Evolutionary conservation across 2,888 invertebrate genomes (phyloP).

Genomic region (Drosophila neonasuta): DNA sequence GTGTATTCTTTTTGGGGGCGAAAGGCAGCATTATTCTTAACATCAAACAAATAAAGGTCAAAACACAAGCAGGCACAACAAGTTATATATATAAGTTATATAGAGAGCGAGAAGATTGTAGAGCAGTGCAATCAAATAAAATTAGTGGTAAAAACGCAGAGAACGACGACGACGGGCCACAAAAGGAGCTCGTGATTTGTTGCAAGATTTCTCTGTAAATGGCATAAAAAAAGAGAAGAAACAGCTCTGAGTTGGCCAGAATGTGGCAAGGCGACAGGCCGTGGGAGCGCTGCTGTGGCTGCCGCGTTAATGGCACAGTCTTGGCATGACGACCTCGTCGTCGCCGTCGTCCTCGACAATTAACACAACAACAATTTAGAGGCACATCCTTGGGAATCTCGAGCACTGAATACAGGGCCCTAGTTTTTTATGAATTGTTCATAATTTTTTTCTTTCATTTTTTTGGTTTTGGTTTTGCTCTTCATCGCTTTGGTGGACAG

Average conservation of each 20-base stretch:
- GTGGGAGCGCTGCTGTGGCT: constrained; percentile 64
- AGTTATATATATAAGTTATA: constrained; percentile 3
- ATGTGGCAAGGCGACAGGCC: constrained; percentile 52
- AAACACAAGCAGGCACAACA: constrained; percentile 31
- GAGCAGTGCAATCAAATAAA: constrained; percentile 15
- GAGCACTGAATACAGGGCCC: constrained; percentile 52
- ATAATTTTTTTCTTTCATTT: constrained; percentile 40
- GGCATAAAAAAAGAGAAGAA: constrained; percentile 64
- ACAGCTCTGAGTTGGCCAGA: constrained; percentile 21
- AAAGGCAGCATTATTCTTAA: constrained; percentile 56
- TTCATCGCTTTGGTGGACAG: constrained; percentile 42
- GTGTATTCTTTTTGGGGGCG: constrained; percentile 22
- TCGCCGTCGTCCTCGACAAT: constrained; percentile 51
- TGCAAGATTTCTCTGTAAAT: constrained; percentile 76
- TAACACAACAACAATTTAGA: constrained; percentile 67
- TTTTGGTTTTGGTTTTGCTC: constrained; percentile 15
- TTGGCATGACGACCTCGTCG: constrained; percentile 45
- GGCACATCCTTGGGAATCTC: constrained; percentile 71
- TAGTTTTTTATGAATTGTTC: constrained; percentile 72
- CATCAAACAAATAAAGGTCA: constrained; percentile 75
- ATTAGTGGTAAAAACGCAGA: constrained; percentile 57
- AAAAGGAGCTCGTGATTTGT: constrained; percentile 74
- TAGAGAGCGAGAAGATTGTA: constrained; percentile 3
- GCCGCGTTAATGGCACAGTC: constrained; percentile 67
- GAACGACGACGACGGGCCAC: constrained; percentile 26